Base-by-base conservation (phyloP, 2,888 invertebrate genomes). In the Homarus gammarus region DNA sequence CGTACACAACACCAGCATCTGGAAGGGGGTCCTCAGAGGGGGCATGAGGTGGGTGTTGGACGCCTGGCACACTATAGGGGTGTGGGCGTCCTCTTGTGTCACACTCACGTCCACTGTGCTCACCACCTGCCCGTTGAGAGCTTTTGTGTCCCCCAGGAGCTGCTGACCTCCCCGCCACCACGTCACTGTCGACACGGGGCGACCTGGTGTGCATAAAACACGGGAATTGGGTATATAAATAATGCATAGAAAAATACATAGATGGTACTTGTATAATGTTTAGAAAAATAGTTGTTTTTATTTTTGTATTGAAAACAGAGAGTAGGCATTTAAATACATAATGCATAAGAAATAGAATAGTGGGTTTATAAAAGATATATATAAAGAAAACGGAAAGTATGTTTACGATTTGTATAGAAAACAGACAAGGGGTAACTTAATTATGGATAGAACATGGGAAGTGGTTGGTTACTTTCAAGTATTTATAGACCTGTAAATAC, bases 151-250 rank as follows among this genome's bases (percentile, higher is more conserved):
- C 38, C 72, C 82, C 40, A 87, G 61, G 15, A 90, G 72, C 31
- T 72, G 86, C 49, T 86, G 68, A 10, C 84, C 84, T 1, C 87
- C 90, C 2, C 90, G 75, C 90, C 90, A 90, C 90, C 90, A 90
- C 56, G 86, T 87, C 10, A 90, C 82, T 3, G 44, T 56, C 0
- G 90, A 83, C 12, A 6, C 31, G 0, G 90, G 90, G 8, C 40
- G 49, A 12, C 90, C 90, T 90, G 73, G 10, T n/a, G n/a, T n/a
- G n/a, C 2, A 33, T 8, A 12, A 10, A 27, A 36, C 8, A 22
- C 33, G 31, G 51, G 51, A 12, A 22, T 10, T 15, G 6, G n/a
- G 27, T 8, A 18, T 44, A 31, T n/a, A 27, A 27, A 38, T 77
- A 49, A 27, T 56, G 10, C 15, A 3, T 12, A 56, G n/a, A 33